phyloP scores from a whole-genome alignment of 2,113 vertebrate species.

The Syngnathoides biaculeatus region DNA sequence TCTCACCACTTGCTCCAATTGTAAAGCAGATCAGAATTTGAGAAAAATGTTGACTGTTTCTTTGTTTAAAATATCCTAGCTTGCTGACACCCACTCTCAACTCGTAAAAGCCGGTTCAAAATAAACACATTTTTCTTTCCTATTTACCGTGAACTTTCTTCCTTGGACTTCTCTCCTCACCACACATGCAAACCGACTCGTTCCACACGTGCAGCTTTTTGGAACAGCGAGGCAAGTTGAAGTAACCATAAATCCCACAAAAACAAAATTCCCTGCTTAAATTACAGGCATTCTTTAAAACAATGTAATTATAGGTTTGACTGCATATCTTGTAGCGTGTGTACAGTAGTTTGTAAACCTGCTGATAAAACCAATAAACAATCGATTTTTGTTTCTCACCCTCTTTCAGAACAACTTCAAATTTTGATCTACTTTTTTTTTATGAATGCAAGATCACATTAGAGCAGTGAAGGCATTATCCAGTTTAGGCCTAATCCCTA shows the following conservation, averaged over 20 bases:
- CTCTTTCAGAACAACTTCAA: constrained; percentile 38
- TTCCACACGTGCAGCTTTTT: too few relatives aligned
- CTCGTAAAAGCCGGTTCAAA: too few relatives aligned
- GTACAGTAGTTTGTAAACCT: neutral
- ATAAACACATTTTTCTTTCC: too few relatives aligned
- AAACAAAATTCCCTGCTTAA: neutral
- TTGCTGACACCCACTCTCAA: too few relatives aligned
- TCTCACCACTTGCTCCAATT: neutral
- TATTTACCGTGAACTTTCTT: too few relatives aligned
- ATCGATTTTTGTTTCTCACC: constrained; percentile 33
- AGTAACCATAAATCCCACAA: neutral
- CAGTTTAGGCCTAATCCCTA: constrained; percentile 64
- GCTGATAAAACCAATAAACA: neutral
- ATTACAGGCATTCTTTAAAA: neutral
- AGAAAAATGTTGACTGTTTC: too few relatives aligned
- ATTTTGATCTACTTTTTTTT: constrained; percentile 57
- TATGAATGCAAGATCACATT: constrained; percentile 28
- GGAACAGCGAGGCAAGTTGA: neutral
- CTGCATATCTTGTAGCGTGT: neutral
- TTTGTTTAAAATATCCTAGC: too few relatives aligned
- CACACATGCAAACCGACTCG: too few relatives aligned
- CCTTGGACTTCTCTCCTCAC: too few relatives aligned
- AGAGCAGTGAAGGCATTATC: constrained; percentile 56
- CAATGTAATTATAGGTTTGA: too few relatives aligned
- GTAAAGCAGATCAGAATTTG: neutral